Base-by-base conservation (phyloP, 2,888 invertebrate species). In the Lomographa bimaculata region DNA sequence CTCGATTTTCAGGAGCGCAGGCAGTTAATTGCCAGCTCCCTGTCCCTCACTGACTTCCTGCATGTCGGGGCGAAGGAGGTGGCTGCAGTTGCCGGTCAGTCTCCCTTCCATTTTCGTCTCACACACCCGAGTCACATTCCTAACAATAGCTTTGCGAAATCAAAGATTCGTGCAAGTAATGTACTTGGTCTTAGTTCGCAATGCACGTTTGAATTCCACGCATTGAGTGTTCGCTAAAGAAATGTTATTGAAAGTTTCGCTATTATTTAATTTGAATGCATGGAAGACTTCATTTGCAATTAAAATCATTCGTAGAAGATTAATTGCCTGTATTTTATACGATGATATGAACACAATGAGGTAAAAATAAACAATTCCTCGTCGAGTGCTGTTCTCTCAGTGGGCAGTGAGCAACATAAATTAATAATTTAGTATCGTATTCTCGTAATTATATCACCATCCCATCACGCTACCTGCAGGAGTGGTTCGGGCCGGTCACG, bases 1-100 rank as follows among this genome's bases (percentile, higher is more conserved):
- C 91, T 97, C 40, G 96, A 97, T 89, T 97, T 97, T 79, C 96
- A 96, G 84, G 96, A 97, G 90, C 96, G 96, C 79, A 91, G 96
- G 64, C 95, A 96, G 83, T 89, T 97, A 71, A 97, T 97, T 56
- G 96, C 96, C 27, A 96, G 96, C 51, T 96, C 96, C 32, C 80
- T 97, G 71, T 96, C 96, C 51, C 90, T 97, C 46, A 95, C 96
- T 56, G 96, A 96, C 84, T 96, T 96, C 71, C 82, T 95, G 58
- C 94, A 94, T 54, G 93, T 93, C 69, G 93, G 93, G 56, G 92
- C 93, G 43, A 89, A 89, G 71, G 89, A 89, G 70, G 89, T 89
- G 58, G 89, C 86, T 60, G 89, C 89, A 50, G 89, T 87, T 57
- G 87, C 87, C 69, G 87, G 87, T 89, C 69, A 75, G 87, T 80